Base-by-base conservation (phyloP, 2,113 vertebrate genomes). In the Megaptera novaeangliae region DNA sequence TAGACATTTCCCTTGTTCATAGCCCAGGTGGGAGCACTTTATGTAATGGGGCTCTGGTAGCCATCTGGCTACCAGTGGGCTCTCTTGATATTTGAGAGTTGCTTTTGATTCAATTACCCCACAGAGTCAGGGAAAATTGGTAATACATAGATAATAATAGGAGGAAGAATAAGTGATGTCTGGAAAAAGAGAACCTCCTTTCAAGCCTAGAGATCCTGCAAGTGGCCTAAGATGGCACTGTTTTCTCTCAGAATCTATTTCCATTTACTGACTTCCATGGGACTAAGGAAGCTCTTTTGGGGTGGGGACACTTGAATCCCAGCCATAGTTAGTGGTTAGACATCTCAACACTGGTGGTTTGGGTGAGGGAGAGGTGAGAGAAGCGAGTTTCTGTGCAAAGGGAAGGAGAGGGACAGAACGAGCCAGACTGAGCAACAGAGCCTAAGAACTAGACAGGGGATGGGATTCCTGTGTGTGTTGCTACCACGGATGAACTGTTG, bases 121-220 rank as follows among this genome's bases (percentile, higher is more conserved):
- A 71, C 57, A 89, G 83, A 93, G 74, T 97, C 94, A 75, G 69
- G 31, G 52, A n/a, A 95, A 95, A 96, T 72, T 64, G 69, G 64
- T 74, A 61, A 49, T 72, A 86, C 1, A 84, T 25, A 80, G 55
- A 94, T 74, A n/a, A 77, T 20, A 59, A 83, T 15, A 81, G 90
- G 12, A 94, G 29, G 68, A 64, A 44, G 34, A 72, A 52, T 66
- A 92, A 80, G 66, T n/a, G 72, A 59, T 27, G 25, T 69, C 72
- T 77, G 69, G 75, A 34, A 64, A 90, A 92, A 64, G 34, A 82
- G 27, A 81, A 39, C 8, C 1, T 61, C 34, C 18, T 59, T 81
- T 78, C 64, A 57, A 78, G 49, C 23, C 55, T 49, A 34, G 9
- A 3, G 27, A 74, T 12, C 55, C 71, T 39, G 11, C 12, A 21